Conservation (phyloP, 1,140 invertebrate genomes). For the Chironomus tepperi region DNA sequence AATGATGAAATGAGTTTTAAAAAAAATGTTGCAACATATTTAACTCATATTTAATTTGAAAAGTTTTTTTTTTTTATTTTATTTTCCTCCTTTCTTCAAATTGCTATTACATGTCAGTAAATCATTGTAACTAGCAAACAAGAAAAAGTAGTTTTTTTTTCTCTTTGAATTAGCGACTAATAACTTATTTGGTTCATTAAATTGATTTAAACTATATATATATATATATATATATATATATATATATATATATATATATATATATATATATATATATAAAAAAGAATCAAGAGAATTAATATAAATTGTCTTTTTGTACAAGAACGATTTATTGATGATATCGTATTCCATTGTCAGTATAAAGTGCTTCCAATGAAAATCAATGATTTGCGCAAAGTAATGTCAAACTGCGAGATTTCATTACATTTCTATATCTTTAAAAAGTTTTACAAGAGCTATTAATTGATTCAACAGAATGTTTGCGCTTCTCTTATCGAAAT, state of each 20-base stretch:
- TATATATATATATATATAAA: too few species aligned
- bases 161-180: background rate
- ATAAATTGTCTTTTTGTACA: background rate
- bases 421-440: background rate
- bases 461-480: constrained; percentile 10
- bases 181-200: constrained; percentile 17
- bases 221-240: too few species aligned
- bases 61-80: too few species aligned
- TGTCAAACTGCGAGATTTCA: constrained; percentile 1
- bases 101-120: too few species aligned
- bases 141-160: too few species aligned
- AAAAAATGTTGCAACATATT: too few species aligned
- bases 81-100: too few species aligned
- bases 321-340: background rate
- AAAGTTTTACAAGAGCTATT: background rate
- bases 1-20: too few species aligned
- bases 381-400: background rate
- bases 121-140: too few species aligned
- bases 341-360: background rate
- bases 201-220: background rate
- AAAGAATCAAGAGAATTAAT: background rate
- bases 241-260: too few species aligned
- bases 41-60: too few species aligned
- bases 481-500: background rate
- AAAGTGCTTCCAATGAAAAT: too few species aligned